Percentiles rank a stretch among this genome's conserved stretches.
These are phyloP conservation scores for Trichosurus vulpecula DNA, from an alignment of 2,797 vertebrate genomes.

Conservation along the genomic window DNA sequence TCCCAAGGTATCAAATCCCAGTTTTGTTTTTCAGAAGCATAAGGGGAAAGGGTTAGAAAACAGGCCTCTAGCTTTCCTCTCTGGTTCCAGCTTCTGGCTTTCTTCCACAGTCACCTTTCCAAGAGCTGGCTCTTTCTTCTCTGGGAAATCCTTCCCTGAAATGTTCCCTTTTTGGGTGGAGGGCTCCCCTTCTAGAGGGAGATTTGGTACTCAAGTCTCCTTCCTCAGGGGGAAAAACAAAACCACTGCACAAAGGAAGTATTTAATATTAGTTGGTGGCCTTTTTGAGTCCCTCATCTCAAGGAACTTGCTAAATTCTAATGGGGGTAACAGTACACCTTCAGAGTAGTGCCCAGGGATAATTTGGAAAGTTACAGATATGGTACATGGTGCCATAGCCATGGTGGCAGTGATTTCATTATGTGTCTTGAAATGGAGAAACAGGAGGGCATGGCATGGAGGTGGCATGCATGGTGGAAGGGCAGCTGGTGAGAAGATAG, in stretches of 20 bases:
- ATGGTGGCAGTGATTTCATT: neutral
- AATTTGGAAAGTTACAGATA: neutral
- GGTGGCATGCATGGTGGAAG: neutral
- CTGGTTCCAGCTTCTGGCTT: conserved; percentile 30
- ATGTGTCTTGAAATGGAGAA: neutral
- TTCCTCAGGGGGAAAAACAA: conserved; percentile 57
- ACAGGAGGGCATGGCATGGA: neutral
- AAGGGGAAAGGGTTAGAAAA: conserved; percentile 1
- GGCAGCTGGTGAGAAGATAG: neutral
- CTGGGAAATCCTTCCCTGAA: conserved; percentile 8
- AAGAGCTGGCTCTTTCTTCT: neutral
- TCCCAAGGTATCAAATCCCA: neutral
- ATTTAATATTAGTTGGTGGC: conserved; percentile 51
- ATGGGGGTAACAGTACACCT: neutral
- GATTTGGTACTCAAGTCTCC: neutral
- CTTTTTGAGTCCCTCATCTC: neutral
- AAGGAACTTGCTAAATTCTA: neutral
- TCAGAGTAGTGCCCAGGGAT: neutral
- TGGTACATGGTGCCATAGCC: neutral
- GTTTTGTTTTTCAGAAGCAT: neutral
- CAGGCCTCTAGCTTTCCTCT: neutral
- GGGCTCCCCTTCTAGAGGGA: conserved; percentile 30
- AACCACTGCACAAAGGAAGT: conserved; percentile 52
- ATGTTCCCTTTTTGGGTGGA: conserved; percentile 43
- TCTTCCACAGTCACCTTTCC: neutral